These are phyloP conservation scores for Augiades crinisus DNA, from an alignment of 2,888 invertebrate species.

Conservation along the genomic window DNA sequence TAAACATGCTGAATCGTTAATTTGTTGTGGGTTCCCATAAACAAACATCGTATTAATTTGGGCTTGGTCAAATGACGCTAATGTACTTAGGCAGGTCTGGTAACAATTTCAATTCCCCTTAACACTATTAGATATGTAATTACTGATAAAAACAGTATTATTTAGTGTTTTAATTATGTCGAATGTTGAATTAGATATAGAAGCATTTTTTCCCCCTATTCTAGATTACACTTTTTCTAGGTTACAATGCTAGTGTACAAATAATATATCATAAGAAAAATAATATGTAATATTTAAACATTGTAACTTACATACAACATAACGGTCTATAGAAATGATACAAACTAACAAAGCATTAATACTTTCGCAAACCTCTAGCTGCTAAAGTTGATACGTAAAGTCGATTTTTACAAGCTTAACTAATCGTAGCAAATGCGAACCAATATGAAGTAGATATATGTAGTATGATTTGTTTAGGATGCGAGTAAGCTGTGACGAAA, in stretches of 20 bases:
- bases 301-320: neutral
- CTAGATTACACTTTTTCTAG: neutral
- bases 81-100: neutral
- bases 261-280: neutral
- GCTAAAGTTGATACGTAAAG: neutral
- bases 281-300: neutral
- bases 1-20: neutral
- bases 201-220: neutral
- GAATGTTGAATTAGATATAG: neutral
- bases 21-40: neutral
- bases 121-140: neutral
- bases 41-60: conserved; percentile 7
- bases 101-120: conserved; percentile 8
- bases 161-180: neutral
- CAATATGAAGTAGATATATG: neutral
- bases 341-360: neutral
- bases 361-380: conserved; percentile 1
- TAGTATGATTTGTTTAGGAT: conserved; percentile 75
- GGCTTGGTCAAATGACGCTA: conserved; percentile 13
- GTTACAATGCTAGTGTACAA: neutral
- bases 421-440: neutral
- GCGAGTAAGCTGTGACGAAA: conserved; percentile 90
- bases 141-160: neutral
- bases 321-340: neutral
- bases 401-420: neutral